phyloP scores from a whole-genome alignment of 2,113 vertebrate species.

The Ellobius talpinus region DNA sequence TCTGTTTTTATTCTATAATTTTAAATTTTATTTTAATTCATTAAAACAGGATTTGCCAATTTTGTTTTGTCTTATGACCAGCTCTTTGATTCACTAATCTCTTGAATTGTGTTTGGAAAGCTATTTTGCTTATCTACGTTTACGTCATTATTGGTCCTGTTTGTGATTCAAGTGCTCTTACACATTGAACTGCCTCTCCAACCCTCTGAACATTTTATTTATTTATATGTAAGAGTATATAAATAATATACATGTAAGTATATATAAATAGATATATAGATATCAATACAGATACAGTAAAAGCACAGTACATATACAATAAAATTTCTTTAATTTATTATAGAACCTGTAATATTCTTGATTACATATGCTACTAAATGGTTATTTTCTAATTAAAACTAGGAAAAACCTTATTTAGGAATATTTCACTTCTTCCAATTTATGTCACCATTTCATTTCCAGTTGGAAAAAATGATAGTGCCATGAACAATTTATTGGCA shows the following conservation, averaged over 20 bases:
- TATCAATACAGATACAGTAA: too few species aligned
- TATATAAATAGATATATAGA: background rate
- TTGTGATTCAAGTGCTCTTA: background rate
- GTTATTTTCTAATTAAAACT: background rate
- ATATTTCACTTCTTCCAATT: background rate
- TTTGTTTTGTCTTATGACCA: background rate
- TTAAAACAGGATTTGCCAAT: background rate
- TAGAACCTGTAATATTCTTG: background rate
- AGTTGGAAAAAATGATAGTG: background rate
- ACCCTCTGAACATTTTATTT: background rate
- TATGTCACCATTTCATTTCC: background rate
- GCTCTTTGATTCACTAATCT: background rate
- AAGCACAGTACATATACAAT: background rate
- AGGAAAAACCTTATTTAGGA: background rate
- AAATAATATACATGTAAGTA: background rate
- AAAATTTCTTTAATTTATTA: background rate
- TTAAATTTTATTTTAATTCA: background rate
- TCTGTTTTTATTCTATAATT: background rate
- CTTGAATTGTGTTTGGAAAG: background rate
- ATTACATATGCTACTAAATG: background rate
- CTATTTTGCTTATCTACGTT: background rate
- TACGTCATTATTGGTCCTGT: fast-evolving
- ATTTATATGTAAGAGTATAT: background rate
- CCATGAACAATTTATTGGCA: background rate
- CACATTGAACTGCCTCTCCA: background rate